Percentiles rank a stretch among this genome's conserved stretches.
phyloP scores from a whole-genome alignment of 2,888 invertebrate genomes.

The Calephelis perditalis region DNA sequence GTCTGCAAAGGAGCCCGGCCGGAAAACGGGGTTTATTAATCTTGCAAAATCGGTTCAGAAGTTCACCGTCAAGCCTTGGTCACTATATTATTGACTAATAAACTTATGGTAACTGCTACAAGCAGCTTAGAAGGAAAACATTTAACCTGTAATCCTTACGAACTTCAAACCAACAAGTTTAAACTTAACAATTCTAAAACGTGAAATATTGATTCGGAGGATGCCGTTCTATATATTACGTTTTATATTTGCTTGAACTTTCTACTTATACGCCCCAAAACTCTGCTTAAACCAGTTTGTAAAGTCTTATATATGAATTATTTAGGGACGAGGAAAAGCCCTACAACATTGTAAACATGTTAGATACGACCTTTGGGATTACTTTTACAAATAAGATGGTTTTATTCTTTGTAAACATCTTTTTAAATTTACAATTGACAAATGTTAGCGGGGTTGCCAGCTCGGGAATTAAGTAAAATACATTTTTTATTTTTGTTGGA shows the following conservation, averaged over 20 bases:
- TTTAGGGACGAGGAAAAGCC: neutral
- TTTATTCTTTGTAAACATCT: neutral
- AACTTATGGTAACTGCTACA: too few relatives aligned
- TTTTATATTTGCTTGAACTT: neutral
- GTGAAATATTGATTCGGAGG: too few relatives aligned
- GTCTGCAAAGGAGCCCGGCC: too few relatives aligned
- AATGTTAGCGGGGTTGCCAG: too few relatives aligned
- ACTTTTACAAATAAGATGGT: neutral
- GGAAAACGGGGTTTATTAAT: too few relatives aligned
- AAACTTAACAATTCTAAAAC: too few relatives aligned
- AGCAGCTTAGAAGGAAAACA: too few relatives aligned
- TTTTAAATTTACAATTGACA: neutral
- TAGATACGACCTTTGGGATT: neutral
- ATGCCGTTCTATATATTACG: neutral
- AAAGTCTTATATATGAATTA: conserved; percentile 10
- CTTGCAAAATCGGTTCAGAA: too few relatives aligned
- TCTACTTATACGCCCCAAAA: neutral
- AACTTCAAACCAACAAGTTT: too few relatives aligned
- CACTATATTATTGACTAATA: too few relatives aligned
- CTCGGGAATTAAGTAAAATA: neutral
- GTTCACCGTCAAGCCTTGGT: too few relatives aligned
- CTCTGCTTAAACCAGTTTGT: conserved; percentile 2
- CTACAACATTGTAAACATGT: conserved; percentile 7
- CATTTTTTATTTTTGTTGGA: neutral
- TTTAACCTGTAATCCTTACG: too few relatives aligned